phyloP scores from a whole-genome alignment of 2,888 invertebrate genomes.

The Monopis laevigella region DNA sequence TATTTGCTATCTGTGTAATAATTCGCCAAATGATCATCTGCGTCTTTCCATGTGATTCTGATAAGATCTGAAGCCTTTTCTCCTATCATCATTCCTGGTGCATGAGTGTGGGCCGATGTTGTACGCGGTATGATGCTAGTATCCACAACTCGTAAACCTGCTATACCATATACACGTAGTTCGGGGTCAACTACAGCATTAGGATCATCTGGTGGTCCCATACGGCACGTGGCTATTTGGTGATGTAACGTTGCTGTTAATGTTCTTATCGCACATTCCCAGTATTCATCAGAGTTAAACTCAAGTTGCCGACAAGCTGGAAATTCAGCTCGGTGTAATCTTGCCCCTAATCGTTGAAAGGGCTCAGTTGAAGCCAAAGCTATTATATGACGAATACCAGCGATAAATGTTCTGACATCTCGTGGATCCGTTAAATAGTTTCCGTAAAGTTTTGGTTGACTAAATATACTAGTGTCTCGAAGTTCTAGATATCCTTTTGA shows the following conservation, averaged over 20 bases:
- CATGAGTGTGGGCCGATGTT: conserved; percentile 63
- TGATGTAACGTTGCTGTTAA: conserved; percentile 72
- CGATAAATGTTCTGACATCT: conserved; percentile 71
- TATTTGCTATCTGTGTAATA: too few relatives aligned
- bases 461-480: conserved; percentile 69
- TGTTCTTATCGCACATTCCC: conserved; percentile 71
- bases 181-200: conserved; percentile 72
- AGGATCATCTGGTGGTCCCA: conserved; percentile 70
- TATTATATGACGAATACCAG: conserved; percentile 65
- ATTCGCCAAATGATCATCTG: too few relatives aligned
- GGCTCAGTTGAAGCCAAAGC: conserved; percentile 50
- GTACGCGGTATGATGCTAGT: conserved; percentile 64
- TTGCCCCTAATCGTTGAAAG: conserved; percentile 60
- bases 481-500: conserved; percentile 75
- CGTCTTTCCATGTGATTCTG: conserved; percentile 51
- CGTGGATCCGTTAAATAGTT: conserved; percentile 73
- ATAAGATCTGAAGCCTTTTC: conserved; percentile 68
- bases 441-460: conserved; percentile 72
- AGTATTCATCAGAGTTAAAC: conserved; percentile 69
- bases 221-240: conserved; percentile 72
- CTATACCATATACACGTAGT: conserved; percentile 55
- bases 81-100: conserved; percentile 65
- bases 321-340: conserved; percentile 60
- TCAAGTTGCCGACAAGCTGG: conserved; percentile 65
- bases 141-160: conserved; percentile 57